phyloP scores from a whole-genome alignment of 2,797 vertebrate genomes.

The Smutsia gigantea region DNA sequence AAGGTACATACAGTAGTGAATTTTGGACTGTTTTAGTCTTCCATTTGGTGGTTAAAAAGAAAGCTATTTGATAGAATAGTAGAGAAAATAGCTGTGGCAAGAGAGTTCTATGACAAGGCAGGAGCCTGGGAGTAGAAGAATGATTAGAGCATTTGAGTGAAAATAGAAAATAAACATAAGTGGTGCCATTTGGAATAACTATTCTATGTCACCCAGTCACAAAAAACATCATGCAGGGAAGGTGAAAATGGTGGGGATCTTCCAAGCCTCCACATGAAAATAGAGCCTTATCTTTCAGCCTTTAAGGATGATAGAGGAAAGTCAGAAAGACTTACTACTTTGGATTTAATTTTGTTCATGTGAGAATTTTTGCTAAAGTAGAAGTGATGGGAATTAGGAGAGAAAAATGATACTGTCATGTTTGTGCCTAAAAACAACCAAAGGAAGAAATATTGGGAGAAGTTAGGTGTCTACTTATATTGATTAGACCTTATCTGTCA shows the following conservation, averaged over 20 bases:
- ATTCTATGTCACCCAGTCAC: not conserved
- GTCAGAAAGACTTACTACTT: not conserved
- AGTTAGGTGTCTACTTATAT: not conserved
- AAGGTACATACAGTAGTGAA: not conserved
- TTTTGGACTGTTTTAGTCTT: not conserved
- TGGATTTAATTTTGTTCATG: not conserved
- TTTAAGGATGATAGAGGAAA: not conserved
- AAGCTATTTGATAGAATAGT: not conserved
- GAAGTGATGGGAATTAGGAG: not conserved
- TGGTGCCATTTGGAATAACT: not conserved
- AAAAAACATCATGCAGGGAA: not conserved
- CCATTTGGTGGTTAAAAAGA: not conserved
- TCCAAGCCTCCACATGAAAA: not conserved
- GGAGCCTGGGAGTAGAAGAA: not conserved
- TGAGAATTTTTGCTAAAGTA: not conserved
- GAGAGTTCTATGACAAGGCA: not conserved
- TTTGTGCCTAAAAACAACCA: not conserved
- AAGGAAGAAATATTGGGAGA: not conserved
- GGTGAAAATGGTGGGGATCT: not conserved
- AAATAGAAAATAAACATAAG: not conserved
- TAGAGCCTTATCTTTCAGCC: not conserved
- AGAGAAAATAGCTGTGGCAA: not conserved
- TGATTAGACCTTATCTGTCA: not conserved
- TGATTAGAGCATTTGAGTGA: not conserved
- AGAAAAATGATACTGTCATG: not conserved